phyloP scores from a whole-genome alignment of 92 coral and sea anemone genomes.

The Montipora capitata region DNA sequence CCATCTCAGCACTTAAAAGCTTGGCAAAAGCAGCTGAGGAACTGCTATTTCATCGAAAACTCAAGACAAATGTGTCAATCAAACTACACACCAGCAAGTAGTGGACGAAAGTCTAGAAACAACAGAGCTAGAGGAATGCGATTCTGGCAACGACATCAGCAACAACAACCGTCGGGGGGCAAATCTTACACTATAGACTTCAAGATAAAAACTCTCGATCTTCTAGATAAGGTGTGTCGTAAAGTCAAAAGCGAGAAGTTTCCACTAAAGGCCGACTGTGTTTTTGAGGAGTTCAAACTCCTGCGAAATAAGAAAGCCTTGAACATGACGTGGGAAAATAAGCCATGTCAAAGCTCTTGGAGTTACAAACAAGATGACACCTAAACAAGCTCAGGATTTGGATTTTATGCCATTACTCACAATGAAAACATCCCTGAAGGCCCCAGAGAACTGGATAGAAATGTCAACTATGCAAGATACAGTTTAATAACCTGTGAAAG shows the following conservation, averaged over 20 bases:
- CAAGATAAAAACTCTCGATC: constrained; percentile 77
- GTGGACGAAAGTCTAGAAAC: constrained; percentile 39
- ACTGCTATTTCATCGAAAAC: not conserved
- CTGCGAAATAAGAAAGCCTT: not conserved
- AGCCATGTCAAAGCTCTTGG: too few species aligned
- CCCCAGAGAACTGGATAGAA: too few species aligned
- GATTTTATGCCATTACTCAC: too few species aligned
- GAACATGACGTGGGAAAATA: too few species aligned
- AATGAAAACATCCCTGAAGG: too few species aligned
- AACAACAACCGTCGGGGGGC: constrained; percentile 49
- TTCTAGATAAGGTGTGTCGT: constrained; percentile 49
- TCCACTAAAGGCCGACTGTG: constrained; percentile 67
- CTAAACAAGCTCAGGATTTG: too few species aligned
- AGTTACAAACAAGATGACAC: too few species aligned
- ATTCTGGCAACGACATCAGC: not conserved
- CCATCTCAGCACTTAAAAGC: constrained; percentile 21
- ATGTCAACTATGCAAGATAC: too few species aligned
- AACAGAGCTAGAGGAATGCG: constrained; percentile 36
- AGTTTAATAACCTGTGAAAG: too few species aligned
- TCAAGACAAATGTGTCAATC: constrained; percentile 5
- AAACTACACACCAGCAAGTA: constrained; percentile 53
- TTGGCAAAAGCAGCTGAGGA: constrained; percentile 28
- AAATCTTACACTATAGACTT: constrained; percentile 82
- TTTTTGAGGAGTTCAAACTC: constrained; percentile 72
- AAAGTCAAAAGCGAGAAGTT: constrained; percentile 68